These are phyloP conservation scores for Heliconius hewitsoni DNA, from an alignment of 1,140 invertebrate genomes.

Conservation along the genomic window DNA sequence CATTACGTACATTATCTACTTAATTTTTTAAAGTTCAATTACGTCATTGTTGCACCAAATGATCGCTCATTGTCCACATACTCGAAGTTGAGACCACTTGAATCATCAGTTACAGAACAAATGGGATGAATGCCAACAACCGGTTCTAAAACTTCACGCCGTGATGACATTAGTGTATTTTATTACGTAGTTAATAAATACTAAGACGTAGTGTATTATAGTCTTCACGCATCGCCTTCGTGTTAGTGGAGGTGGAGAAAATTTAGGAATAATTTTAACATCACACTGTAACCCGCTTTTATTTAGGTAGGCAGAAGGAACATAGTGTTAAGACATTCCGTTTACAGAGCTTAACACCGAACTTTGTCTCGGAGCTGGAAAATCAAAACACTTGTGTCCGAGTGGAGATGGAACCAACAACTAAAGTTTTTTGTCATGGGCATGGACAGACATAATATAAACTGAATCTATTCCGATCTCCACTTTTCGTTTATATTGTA, in stretches of 20 bases:
- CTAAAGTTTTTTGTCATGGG: not conserved
- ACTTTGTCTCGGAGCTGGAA: not conserved
- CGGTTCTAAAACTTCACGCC: slow-evolving; percentile 15
- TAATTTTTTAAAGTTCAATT: no score
- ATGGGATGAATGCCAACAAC: slow-evolving; percentile 10
- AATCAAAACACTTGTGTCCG: not conserved
- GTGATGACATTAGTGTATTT: not conserved
- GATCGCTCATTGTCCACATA: not conserved
- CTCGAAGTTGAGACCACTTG: not conserved
- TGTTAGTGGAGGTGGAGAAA: not conserved
- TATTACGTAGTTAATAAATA: not conserved
- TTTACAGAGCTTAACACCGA: not conserved
- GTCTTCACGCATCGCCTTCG: not conserved
- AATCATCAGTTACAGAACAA: not conserved
- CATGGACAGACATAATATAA: no score
- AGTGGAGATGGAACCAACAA: not conserved
- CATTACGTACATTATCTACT: no score
- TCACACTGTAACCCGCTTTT: no score
- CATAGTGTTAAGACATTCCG: not conserved
- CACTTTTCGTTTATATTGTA: no score
- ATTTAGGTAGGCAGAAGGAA: not conserved
- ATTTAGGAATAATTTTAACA: not conserved
- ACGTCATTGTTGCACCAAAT: no score
- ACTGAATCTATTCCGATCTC: no score
- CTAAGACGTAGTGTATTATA: not conserved